Evolutionary conservation across 2,888 invertebrate species (phyloP).

Genomic region (Cheilosia impressa): DNA sequence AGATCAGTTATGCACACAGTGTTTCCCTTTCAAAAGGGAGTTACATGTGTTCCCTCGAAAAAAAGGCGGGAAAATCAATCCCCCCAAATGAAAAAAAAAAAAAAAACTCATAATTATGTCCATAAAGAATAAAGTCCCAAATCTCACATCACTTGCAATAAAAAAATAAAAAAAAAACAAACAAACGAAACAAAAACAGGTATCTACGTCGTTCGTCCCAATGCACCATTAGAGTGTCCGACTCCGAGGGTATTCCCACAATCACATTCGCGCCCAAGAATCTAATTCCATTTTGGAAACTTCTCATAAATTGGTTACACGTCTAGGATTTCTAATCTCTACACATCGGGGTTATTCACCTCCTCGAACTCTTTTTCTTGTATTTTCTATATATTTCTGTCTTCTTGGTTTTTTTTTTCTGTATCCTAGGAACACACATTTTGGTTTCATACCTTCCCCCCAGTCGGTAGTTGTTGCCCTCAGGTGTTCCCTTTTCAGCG

Average conservation of each 20-base stretch:
- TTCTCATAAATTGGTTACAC: conserved; percentile 70
- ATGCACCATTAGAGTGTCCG: conserved; percentile 33
- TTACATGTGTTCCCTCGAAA: conserved; percentile 14
- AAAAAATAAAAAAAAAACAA: conserved; percentile 20
- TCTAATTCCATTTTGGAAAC: conserved; percentile 50
- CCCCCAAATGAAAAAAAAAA: background rate
- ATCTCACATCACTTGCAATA: conserved; percentile 16
- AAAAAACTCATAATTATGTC: conserved; percentile 12
- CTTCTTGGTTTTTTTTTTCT: conserved; percentile 11
- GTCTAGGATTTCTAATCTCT: conserved; percentile 74
- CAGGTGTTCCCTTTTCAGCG: conserved; percentile 22
- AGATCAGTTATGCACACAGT: conserved; percentile 40
- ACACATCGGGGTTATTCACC: conserved; percentile 64
- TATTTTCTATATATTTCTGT: conserved; percentile 27
- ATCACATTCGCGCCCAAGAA: conserved; percentile 51
- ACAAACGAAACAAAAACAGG: conserved; percentile 55
- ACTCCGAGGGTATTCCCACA: conserved; percentile 63
- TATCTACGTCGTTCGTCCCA: conserved; percentile 47
- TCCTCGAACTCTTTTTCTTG: conserved; percentile 45
- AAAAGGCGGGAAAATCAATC: conserved; percentile 36
- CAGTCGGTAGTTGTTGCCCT: background rate
- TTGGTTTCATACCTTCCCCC: conserved; percentile 2
- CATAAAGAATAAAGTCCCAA: conserved; percentile 20
- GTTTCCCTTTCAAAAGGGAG: conserved; percentile 38
- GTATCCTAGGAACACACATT: conserved; percentile 63